Base-by-base conservation (phyloP, 64 coral and sea anemone species). In the Actinia tenebrosa region DNA sequence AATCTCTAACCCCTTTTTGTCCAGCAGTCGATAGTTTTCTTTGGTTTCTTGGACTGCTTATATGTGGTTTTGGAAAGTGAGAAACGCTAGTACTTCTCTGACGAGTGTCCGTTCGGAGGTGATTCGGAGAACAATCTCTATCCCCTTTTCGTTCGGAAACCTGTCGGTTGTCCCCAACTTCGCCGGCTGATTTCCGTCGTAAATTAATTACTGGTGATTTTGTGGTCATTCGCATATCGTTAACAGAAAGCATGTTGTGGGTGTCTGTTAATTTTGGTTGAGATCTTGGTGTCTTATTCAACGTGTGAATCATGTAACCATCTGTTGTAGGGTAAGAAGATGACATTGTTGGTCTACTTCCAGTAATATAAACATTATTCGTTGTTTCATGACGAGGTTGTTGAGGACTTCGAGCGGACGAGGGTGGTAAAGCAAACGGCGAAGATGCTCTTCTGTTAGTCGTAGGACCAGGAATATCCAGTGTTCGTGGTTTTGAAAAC, bases 111-210 rank as follows among this genome's bases (percentile, higher is more conserved):
- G 26, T 25, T 75, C 10, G 69, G 69, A 75, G 69, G 69, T 26
- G 8, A 75, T 75, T 75, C 69, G 69, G 69, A 11, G 69, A 75
- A 16, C 69, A 75, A 75, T 75, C 69, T 75, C 69, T 75, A 75
- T 75, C 69, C 19, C 63, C 19, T 23, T 66, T 66, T 66, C 26
- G 3, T 75, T 81, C 79, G 79, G 79, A 53, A 22, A 81, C 44
- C 7, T n/a, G 0, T 75, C 79, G 79, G 18, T 17, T 50, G n/a
- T 45, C 45, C 15, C 45, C 45, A 47, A 75, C 69, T 75, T 22
- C 22, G 27, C 19, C 79, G 13, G 79, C 79, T 50, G 79, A 75
- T 81, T 81, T 81, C 18, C 44, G 79, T 9, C 19, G 79, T 50
- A 81, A 23, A 17, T 81, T 50, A 52, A 81, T n/a, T 5, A 81